Percentiles rank a stretch among this genome's conserved stretches.
Conservation (phyloP, 2,113 vertebrate genomes). For the Brachyhypopomus occidentalis region DNA sequence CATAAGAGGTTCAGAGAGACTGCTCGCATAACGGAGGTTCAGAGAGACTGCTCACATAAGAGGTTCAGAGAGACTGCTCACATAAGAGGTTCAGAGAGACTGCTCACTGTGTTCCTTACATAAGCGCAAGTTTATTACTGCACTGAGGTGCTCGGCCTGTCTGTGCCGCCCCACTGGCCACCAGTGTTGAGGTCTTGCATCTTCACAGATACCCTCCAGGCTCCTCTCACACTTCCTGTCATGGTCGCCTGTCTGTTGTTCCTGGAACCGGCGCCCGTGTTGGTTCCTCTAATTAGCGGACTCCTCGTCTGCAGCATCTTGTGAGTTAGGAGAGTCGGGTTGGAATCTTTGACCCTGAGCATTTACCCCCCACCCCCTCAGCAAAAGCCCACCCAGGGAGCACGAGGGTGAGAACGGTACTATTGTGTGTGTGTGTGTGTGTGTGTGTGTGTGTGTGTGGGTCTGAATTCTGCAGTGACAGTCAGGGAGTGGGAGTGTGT, state of each 20-base stretch:
- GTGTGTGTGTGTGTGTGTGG: conserved; percentile 42
- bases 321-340: conserved; percentile 52
- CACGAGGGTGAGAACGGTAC: conserved; percentile 53
- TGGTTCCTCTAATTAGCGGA: conserved; percentile 74
- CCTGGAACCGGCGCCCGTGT: conserved; percentile 65
- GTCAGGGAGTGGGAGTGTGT: conserved; percentile 44
- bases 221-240: conserved; percentile 26
- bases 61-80: no score
- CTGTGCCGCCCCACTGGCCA: not conserved
- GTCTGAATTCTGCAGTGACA: conserved; percentile 27
- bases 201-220: conserved; percentile 28
- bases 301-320: conserved; percentile 55
- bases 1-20: no score
- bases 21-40: no score
- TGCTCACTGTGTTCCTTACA: not conserved
- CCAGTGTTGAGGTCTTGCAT: not conserved
- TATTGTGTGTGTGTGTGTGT: conserved; percentile 22
- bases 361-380: conserved; percentile 43
- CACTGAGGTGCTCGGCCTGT: not conserved
- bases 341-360: conserved; percentile 57
- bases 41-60: not conserved
- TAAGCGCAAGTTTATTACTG: not conserved
- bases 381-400: conserved; percentile 72
- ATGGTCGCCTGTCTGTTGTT: conserved; percentile 49
- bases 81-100: not conserved